Evolutionary conservation across 2,888 invertebrate genomes (phyloP).

Genomic region (Pelosia muscerda): DNA sequence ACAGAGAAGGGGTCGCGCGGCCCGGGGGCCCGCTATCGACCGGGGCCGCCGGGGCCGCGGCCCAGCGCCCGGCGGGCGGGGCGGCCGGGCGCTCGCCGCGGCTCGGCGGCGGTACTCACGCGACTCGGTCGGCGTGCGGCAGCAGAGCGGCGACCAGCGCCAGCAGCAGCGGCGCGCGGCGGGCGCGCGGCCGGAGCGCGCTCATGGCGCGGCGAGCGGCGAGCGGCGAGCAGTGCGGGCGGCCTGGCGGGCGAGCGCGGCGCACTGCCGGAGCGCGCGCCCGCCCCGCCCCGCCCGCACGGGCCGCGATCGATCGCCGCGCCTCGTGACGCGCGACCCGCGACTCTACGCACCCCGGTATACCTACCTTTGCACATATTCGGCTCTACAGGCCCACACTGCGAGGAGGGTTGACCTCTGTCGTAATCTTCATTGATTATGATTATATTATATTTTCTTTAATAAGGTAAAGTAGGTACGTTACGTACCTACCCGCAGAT

Average conservation of each 20-base stretch:
- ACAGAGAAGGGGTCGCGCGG: conserved; percentile 9
- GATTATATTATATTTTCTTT: too few species aligned
- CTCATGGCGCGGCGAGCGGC: conserved; percentile 48
- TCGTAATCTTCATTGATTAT: too few species aligned
- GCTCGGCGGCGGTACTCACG: conserved; percentile 53
- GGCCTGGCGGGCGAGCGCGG: conserved; percentile 45
- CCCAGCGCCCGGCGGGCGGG: neutral
- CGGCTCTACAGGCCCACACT: neutral
- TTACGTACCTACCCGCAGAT: too few species aligned
- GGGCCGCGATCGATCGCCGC: conserved; percentile 27
- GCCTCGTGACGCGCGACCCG: conserved; percentile 1
- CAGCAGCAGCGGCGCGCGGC: conserved; percentile 61
- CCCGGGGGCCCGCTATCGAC: conserved; percentile 4
- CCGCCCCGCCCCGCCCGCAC: conserved; percentile 24
- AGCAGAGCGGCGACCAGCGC: conserved; percentile 61
- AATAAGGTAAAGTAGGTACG: too few species aligned
- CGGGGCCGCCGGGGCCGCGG: neutral
- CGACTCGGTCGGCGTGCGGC: conserved; percentile 66
- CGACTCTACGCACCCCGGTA: neutral
- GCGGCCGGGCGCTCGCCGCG: neutral
- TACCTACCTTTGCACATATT: neutral
- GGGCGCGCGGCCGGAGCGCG: conserved; percentile 56
- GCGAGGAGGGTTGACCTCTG: too few species aligned
- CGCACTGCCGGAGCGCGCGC: conserved; percentile 52
- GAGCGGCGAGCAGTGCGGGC: conserved; percentile 47